These are phyloP conservation scores for Nyctibius bracteatus DNA, from an alignment of 2,113 vertebrate genomes.

Conservation along the genomic window DNA sequence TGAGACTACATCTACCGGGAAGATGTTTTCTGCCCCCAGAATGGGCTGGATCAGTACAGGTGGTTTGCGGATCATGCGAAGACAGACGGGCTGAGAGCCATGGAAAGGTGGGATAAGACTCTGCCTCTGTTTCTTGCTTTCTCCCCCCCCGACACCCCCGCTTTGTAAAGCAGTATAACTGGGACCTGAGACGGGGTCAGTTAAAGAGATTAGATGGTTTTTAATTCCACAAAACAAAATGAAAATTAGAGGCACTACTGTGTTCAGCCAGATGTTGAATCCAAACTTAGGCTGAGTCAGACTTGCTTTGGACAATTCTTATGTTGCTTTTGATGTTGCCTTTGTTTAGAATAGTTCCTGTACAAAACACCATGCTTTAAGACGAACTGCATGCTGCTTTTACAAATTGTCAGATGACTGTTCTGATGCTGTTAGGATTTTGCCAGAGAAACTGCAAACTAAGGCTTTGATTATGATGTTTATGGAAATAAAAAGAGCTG, in stretches of 20 bases:
- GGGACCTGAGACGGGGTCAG: constrained; percentile 5
- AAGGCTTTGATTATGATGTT: constrained; percentile 18
- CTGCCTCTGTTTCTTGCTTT: background rate
- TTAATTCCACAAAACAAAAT: background rate
- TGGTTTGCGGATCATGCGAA: constrained; percentile 68
- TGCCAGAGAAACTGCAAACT: constrained; percentile 36
- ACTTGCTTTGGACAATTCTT: constrained; percentile 26
- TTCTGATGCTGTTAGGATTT: constrained; percentile 19
- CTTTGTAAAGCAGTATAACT: constrained; percentile 14
- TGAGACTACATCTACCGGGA: constrained; percentile 58
- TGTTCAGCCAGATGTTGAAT: constrained; percentile 60
- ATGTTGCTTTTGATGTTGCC: constrained; percentile 48
- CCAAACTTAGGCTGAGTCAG: constrained; percentile 68
- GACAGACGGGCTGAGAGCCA: constrained; percentile 70
- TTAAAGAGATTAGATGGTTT: background rate
- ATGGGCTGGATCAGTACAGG: constrained; percentile 80
- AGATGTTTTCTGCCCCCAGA: constrained; percentile 35
- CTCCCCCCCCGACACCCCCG: too few relatives aligned
- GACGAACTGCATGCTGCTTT: constrained; percentile 9
- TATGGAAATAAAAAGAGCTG: constrained; percentile 40
- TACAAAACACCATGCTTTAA: background rate
- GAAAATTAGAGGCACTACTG: background rate
- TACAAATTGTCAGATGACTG: constrained; percentile 42
- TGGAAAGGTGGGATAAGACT: constrained; percentile 72
- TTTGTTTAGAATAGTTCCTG: constrained; percentile 66